Base-by-base conservation (phyloP, 2,888 invertebrate genomes). In the Patella depressa region DNA sequence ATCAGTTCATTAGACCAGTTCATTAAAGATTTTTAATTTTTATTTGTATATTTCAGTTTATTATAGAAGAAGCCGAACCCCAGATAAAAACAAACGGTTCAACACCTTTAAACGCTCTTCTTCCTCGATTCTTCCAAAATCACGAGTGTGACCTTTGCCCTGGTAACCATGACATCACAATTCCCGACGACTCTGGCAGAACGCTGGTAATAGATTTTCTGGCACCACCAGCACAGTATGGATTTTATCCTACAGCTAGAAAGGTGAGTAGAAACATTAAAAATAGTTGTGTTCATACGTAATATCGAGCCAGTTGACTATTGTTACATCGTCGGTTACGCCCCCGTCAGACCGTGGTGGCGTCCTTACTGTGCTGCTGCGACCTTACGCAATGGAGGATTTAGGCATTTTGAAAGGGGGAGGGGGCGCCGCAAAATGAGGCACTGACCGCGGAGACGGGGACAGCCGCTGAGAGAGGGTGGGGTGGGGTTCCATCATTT, bases 201-300 rank as follows among this genome's bases (percentile, higher is more conserved):
- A 80, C 82, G 0, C 71, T 84, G 65, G 82, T 83, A 54, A 82
- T 84, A 24, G 84, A 84, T 72, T 84, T 84, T 54, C 74, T 84
- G 17, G 84, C 82, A 5, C 82, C 82, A 0, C 84, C 84, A 11
- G 34, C 84, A 1, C 84, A 84, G 76, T 14, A 76, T 0, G 84
- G 84, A 12, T 83, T 83, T 73, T 84, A 84, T 73, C 75, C 79
- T 12, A 79, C 82, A 0, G 81, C 82, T 59, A 74, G 76, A 45
- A 72, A 81, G 78, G 82, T 81, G 71, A 69, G 79, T 76, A 3
- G 14, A 54, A 17, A 4, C 29, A 34, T 53, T 65, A 0, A 24
- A 7, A 45, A 0, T 45, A 9, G 45, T 1, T 9, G 45, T 45
- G 4, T 3, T 34, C 34, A 34, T 5, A 34, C 34, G 5, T 5